Evolutionary conservation across 2,888 invertebrate genomes (phyloP).

Genomic region (Coenonympha glycerion): DNA sequence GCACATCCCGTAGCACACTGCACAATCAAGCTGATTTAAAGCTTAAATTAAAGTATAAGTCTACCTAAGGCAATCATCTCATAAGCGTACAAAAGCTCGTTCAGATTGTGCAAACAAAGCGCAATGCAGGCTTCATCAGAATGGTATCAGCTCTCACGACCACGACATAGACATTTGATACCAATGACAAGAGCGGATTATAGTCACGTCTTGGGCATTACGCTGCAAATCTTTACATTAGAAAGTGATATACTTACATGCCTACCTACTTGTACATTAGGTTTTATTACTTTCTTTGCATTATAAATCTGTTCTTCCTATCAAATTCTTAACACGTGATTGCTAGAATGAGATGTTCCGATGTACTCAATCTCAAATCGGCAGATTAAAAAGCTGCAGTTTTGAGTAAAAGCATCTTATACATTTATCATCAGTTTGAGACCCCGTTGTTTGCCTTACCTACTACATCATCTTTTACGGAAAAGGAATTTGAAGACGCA

Average conservation of each 20-base stretch:
- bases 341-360: not conserved
- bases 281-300: conserved; percentile 1
- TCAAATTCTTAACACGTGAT: not conserved
- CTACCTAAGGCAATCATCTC: no score
- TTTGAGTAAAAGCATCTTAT: no score
- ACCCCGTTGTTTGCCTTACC: no score
- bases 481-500: no score
- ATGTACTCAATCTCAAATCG: no score
- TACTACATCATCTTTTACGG: no score
- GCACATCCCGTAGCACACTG: no score
- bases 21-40: no score
- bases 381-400: no score
- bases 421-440: no score
- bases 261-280: conserved; percentile 12
- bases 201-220: conserved; percentile 53
- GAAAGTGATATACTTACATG: conserved; percentile 26
- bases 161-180: conserved; percentile 22
- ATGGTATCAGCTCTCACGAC: conserved; percentile 13
- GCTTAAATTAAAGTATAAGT: no score
- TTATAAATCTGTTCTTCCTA: not conserved
- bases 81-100: conserved; percentile 2
- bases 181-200: conserved; percentile 33
- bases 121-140: conserved; percentile 11
- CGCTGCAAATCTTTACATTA: conserved; percentile 34
- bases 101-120: conserved; percentile 10